These are phyloP conservation scores for Dicrurus megarhynchus DNA, from an alignment of 2,113 vertebrate genomes.

Conservation along the genomic window DNA sequence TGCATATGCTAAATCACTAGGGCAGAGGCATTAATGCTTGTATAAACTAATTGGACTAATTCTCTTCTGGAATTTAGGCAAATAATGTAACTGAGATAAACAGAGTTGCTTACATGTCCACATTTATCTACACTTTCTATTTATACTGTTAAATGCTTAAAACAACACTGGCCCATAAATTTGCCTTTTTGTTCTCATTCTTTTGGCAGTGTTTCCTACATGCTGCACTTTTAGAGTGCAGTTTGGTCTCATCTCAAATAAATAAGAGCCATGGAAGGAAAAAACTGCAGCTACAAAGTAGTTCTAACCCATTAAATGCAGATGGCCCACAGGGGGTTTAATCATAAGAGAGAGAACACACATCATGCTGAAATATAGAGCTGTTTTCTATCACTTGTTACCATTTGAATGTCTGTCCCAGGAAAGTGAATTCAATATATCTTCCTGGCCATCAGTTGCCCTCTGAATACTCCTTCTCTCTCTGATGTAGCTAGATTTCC, in stretches of 20 bases:
- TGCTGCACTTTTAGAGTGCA: constrained; percentile 72
- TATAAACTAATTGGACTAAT: constrained; percentile 71
- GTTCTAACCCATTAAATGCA: constrained; percentile 80
- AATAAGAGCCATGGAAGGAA: constrained; percentile 71
- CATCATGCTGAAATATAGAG: constrained; percentile 79
- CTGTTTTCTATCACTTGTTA: constrained; percentile 87
- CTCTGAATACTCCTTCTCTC: constrained; percentile 78
- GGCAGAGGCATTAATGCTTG: constrained; percentile 55
- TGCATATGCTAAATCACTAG: constrained; percentile 27
- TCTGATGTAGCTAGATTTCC: constrained; percentile 80
- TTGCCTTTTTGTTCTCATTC: constrained; percentile 70
- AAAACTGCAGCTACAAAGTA: constrained; percentile 77
- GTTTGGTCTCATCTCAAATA: constrained; percentile 76
- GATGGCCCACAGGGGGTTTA: constrained; percentile 79
- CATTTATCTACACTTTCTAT: constrained; percentile 78
- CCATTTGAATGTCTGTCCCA: constrained; percentile 80
- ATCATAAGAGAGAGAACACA: constrained; percentile 76
- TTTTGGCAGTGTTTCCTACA: constrained; percentile 75
- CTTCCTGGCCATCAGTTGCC: constrained; percentile 85
- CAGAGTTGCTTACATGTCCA: constrained; percentile 66
- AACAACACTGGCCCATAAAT: constrained; percentile 78
- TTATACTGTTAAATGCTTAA: constrained; percentile 81
- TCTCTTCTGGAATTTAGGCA: constrained; percentile 67
- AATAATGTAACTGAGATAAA: constrained; percentile 75
- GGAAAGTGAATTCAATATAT: constrained; percentile 85